Conservation (phyloP, 2,888 invertebrate genomes). For the Amphipyra tragopoginis region DNA sequence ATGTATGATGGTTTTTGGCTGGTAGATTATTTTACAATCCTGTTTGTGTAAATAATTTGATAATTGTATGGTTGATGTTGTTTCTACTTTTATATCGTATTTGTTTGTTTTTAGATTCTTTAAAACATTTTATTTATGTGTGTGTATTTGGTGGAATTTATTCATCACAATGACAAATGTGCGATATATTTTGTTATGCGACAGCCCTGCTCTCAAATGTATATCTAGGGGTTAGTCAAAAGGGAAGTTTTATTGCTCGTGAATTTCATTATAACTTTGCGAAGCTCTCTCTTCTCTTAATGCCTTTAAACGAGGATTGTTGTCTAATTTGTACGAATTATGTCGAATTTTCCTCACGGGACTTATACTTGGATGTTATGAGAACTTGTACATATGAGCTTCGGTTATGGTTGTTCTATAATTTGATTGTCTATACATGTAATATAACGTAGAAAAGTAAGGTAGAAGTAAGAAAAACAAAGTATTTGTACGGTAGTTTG, state of each 20-base stretch:
- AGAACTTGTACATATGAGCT: constrained; percentile 28
- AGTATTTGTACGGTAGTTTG: background rate
- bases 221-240: constrained; percentile 87
- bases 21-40: background rate
- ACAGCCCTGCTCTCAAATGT: constrained; percentile 81
- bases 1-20: background rate
- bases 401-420: constrained; percentile 17
- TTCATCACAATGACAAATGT: too few relatives aligned
- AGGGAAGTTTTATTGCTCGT: constrained; percentile 89
- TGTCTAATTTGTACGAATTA: constrained; percentile 87
- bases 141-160: too few relatives aligned
- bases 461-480: too few relatives aligned
- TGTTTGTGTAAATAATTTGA: background rate
- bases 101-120: too few relatives aligned
- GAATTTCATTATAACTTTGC: constrained; percentile 89
- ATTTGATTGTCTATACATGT: constrained; percentile 15
- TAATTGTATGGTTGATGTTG: background rate
- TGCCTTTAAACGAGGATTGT: constrained; percentile 87
- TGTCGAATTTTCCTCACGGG: constrained; percentile 75
- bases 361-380: constrained; percentile 58
- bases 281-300: constrained; percentile 80
- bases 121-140: too few relatives aligned
- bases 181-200: constrained; percentile 36
- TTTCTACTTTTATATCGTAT: too few relatives aligned
- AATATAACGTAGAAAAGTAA: too few relatives aligned